Evolutionary conservation across 1,140 invertebrate genomes (phyloP).

Genomic region (Physella acuta): DNA sequence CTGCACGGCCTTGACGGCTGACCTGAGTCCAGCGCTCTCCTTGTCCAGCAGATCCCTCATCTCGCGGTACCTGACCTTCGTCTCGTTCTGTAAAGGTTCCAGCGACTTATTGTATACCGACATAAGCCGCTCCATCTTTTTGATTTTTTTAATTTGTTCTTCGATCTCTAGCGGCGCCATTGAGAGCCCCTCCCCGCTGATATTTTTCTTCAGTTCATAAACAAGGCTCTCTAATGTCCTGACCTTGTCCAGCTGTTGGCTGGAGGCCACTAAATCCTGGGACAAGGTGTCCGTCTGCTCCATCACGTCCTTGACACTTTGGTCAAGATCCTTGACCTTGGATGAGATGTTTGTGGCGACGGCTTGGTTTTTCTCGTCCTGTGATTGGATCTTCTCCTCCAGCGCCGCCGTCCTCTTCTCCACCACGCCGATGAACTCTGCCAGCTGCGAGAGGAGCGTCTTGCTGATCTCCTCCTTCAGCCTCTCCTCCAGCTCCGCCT

Average conservation of each 20-base stretch:
- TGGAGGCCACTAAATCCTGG: constrained; percentile 20
- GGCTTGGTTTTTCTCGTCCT: constrained; percentile 11
- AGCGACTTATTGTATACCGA: constrained; percentile 29
- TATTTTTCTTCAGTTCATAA: constrained; percentile 32
- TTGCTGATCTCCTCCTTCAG: constrained; percentile 26
- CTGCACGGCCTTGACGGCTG: background rate
- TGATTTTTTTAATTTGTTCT: constrained; percentile 30
- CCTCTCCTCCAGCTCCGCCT: constrained; percentile 23
- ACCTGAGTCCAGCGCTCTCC: constrained; percentile 14
- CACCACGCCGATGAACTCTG: constrained; percentile 29
- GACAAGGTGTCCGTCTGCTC: constrained; percentile 27
- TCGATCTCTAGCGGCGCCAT: constrained; percentile 14
- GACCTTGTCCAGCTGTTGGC: constrained; percentile 8
- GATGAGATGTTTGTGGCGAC: background rate
- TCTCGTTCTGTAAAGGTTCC: constrained; percentile 36
- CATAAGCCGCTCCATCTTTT: constrained; percentile 30
- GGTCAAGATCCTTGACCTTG: constrained; percentile 7
- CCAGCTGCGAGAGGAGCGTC: constrained; percentile 27
- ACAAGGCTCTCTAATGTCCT: constrained; percentile 21
- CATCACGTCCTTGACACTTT: constrained; percentile 6
- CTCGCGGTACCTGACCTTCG: constrained; percentile 29
- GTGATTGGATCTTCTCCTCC: constrained; percentile 16
- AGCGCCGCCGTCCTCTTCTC: constrained; percentile 21
- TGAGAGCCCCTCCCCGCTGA: constrained; percentile 2
- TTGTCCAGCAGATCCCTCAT: constrained; percentile 25